These are phyloP conservation scores for Zaprionus obscuricornis DNA, from an alignment of 2,888 invertebrate species.

Conservation along the genomic window DNA sequence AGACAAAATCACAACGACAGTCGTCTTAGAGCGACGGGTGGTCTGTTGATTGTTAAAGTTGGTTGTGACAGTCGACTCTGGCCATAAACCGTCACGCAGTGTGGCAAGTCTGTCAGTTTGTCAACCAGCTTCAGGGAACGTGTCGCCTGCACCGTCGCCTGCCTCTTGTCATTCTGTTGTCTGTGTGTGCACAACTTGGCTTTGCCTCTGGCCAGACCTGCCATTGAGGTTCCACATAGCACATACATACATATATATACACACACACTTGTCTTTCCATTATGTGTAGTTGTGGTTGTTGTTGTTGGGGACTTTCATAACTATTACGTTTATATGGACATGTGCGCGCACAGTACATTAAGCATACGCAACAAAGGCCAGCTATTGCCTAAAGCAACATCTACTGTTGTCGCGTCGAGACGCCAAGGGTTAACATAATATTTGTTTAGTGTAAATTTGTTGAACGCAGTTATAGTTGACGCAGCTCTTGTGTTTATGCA, in stretches of 20 bases:
- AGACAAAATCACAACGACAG: slow-evolving; percentile 46
- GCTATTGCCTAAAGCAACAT: slow-evolving; percentile 27
- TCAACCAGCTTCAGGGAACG: neutral
- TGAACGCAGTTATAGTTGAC: slow-evolving; percentile 21
- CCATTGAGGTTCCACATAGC: slow-evolving; percentile 62
- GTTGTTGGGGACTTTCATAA: slow-evolving; percentile 43
- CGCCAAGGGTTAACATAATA: slow-evolving; percentile 55
- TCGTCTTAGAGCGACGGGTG: slow-evolving; percentile 8
- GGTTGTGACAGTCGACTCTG: slow-evolving; percentile 10
- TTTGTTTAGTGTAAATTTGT: slow-evolving; percentile 57
- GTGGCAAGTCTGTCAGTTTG: slow-evolving; percentile 16
- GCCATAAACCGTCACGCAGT: slow-evolving; percentile 20
- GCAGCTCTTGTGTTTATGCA: slow-evolving; percentile 43
- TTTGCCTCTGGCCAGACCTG: slow-evolving; percentile 43
- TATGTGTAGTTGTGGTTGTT: neutral
- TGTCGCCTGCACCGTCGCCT: slow-evolving; percentile 18
- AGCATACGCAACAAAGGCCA: slow-evolving; percentile 67
- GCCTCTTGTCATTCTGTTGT: too few species aligned
- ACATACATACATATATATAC: slow-evolving; percentile 10
- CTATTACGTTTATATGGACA: slow-evolving; percentile 68
- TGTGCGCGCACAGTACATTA: slow-evolving; percentile 67
- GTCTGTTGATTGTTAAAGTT: slow-evolving; percentile 57
- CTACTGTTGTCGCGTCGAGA: slow-evolving; percentile 26
- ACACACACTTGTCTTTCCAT: slow-evolving; percentile 33
- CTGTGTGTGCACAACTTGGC: slow-evolving; percentile 45